Evolutionary conservation across 2,113 vertebrate genomes (phyloP).

Genomic region (Prochilodus magdalenae): DNA sequence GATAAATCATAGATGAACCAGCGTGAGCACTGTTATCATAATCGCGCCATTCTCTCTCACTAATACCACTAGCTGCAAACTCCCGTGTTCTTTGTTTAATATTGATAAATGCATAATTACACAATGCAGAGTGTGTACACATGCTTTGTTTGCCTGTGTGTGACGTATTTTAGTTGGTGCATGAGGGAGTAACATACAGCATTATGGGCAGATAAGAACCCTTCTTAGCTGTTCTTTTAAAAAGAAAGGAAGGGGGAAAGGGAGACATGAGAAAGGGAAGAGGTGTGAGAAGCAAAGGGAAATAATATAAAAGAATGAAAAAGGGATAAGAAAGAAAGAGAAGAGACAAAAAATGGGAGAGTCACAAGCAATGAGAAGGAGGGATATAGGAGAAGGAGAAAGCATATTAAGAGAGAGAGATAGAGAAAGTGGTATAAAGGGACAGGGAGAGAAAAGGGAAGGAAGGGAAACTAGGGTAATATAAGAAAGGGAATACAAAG

Average conservation of each 20-base stretch:
- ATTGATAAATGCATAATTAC: slow-evolving; percentile 75
- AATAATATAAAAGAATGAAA: background rate
- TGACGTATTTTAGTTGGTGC: background rate
- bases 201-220: slow-evolving; percentile 23
- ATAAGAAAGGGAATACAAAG: background rate
- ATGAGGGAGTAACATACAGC: background rate
- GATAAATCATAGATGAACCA: slow-evolving; percentile 79
- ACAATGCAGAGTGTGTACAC: slow-evolving; percentile 36
- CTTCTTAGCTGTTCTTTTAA: background rate
- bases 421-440: background rate
- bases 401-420: background rate
- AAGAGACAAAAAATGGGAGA: no score
- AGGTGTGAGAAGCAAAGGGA: background rate
- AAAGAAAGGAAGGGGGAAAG: background rate
- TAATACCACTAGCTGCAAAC: slow-evolving; percentile 66
- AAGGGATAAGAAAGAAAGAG: background rate
- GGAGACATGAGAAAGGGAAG: no score
- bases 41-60: slow-evolving; percentile 68
- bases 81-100: slow-evolving; percentile 75
- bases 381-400: no score
- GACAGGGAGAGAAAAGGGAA: background rate
- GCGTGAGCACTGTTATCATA: slow-evolving; percentile 72
- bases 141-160: slow-evolving; percentile 44
- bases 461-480: background rate
- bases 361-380: no score